Conservation (phyloP, 2,797 vertebrate genomes). For the Eulemur mongoz region DNA sequence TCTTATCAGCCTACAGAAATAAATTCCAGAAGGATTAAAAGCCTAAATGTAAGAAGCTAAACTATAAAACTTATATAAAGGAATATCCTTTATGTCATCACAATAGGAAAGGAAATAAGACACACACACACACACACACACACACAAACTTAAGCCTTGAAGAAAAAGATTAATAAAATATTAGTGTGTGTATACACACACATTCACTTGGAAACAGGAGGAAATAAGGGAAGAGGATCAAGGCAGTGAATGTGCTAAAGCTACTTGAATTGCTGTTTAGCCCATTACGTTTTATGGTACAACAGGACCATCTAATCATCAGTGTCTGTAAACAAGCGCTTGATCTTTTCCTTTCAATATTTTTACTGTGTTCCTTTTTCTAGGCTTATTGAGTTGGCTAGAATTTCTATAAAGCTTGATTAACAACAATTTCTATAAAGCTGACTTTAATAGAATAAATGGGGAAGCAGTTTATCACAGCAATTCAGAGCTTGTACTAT, state of each 20-base stretch:
- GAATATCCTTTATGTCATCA: slow-evolving; percentile 9
- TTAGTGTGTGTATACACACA: neutral
- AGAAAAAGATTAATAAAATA: neutral
- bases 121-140: neutral
- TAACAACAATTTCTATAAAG: neutral
- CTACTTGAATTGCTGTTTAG: neutral
- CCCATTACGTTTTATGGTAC: neutral
- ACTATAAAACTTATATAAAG: slow-evolving; percentile 16
- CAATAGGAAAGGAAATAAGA: slow-evolving; percentile 9
- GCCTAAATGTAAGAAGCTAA: slow-evolving; percentile 36
- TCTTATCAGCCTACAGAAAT: slow-evolving; percentile 47
- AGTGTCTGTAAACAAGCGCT: neutral
- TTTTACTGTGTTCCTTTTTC: neutral
- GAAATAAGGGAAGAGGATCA: neutral
- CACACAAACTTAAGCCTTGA: neutral
- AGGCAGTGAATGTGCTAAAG: neutral
- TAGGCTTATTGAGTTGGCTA: neutral
- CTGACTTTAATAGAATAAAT: neutral
- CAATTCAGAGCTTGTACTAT: neutral
- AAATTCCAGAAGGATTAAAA: slow-evolving; percentile 57
- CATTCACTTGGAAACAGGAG: neutral
- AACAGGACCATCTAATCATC: neutral
- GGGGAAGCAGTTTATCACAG: neutral
- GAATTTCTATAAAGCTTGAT: neutral
- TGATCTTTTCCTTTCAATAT: neutral